phyloP scores from a whole-genome alignment of 2,797 vertebrate genomes.

The Neostethus bicornis region DNA sequence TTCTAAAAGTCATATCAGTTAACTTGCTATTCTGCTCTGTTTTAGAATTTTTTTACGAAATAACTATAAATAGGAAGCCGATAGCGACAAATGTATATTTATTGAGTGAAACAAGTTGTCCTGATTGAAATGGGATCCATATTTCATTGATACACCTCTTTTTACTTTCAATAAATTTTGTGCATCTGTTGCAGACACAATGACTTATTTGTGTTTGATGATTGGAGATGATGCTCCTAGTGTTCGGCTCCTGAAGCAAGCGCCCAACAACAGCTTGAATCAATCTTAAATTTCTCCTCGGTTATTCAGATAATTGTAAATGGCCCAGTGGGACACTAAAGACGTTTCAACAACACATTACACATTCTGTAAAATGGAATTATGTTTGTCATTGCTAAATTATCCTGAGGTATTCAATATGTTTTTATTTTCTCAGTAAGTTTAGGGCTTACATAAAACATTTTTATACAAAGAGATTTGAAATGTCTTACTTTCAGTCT shows the following conservation, averaged over 20 bases:
- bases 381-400: slow-evolving; percentile 34
- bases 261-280: slow-evolving; percentile 35
- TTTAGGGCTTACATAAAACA: no score
- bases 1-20: slow-evolving; percentile 36
- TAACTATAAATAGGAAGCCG: slow-evolving; percentile 10
- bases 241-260: slow-evolving; percentile 32
- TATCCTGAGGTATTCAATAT: slow-evolving; percentile 15
- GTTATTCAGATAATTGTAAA: slow-evolving; percentile 34
- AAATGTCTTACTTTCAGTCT: no score
- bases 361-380: slow-evolving; percentile 30
- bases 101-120: slow-evolving; percentile 14
- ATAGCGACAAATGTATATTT: slow-evolving; percentile 24
- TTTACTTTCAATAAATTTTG: slow-evolving; percentile 46
- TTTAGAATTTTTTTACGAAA: slow-evolving; percentile 18
- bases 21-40: slow-evolving; percentile 26
- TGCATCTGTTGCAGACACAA: slow-evolving; percentile 25
- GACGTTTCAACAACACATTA: slow-evolving; percentile 21
- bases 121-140: slow-evolving; percentile 22
- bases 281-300: slow-evolving; percentile 40
- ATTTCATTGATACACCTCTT: slow-evolving; percentile 18
- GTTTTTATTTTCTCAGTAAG: no score
- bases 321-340: slow-evolving; percentile 19
- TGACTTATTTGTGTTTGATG: slow-evolving; percentile 31
- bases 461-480: no score
- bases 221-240: slow-evolving; percentile 22